Percentiles rank a stretch among this genome's conserved stretches.
phyloP scores from a whole-genome alignment of 2,113 vertebrate species.

The Crotalus horridus region DNA sequence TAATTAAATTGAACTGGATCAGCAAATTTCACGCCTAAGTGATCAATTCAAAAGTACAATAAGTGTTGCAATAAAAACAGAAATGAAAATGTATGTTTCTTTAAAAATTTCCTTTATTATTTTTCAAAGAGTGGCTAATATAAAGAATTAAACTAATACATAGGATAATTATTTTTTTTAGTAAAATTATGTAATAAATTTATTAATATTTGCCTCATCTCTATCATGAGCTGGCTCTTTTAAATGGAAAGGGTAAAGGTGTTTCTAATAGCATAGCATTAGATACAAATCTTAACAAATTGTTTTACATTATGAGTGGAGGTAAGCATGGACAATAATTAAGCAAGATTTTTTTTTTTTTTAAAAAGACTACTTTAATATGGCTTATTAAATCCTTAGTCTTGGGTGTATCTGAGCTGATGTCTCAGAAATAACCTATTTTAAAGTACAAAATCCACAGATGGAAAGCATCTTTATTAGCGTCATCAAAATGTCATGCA shows the following conservation, averaged over 20 bases:
- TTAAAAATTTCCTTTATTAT: neutral
- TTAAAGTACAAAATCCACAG: neutral
- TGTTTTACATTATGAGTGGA: neutral
- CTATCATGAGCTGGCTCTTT: neutral
- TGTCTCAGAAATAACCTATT: neutral
- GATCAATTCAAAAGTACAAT: neutral
- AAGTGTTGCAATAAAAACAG: neutral
- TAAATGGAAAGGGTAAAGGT: neutral
- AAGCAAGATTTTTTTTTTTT: neutral
- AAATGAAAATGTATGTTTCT: neutral
- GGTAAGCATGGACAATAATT: neutral
- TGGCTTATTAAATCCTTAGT: neutral
- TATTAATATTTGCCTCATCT: neutral
- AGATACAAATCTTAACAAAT: neutral
- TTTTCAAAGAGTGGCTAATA: neutral
- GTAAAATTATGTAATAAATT: neutral
- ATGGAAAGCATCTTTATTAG: neutral
- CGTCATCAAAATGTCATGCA: neutral
- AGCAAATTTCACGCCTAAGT: neutral
- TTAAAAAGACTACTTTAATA: neutral
- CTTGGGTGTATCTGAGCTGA: neutral
- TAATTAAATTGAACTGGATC: constrained; percentile 14
- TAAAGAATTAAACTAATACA: neutral
- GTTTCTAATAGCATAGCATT: neutral
- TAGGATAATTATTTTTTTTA: neutral